Evolutionary conservation across 2,888 invertebrate genomes (phyloP).

Genomic region (Heliconius erato): DNA sequence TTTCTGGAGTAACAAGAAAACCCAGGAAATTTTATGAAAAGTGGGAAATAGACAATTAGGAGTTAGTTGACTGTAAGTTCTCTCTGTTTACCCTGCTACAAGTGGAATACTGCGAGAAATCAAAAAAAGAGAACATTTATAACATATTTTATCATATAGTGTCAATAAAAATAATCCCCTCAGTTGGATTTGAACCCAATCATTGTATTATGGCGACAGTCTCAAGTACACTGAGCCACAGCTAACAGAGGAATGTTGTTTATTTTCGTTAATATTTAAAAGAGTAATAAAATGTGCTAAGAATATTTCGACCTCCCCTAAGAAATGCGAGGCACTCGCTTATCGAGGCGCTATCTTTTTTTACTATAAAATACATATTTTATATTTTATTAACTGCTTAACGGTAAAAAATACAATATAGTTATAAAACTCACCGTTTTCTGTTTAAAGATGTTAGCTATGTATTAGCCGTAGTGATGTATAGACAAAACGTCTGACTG

Average conservation of each 20-base stretch:
- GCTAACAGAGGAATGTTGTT: neutral
- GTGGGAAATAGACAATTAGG: neutral
- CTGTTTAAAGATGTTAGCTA: no score
- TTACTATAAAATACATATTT: neutral
- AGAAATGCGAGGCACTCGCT: neutral
- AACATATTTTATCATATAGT: no score
- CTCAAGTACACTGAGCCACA: neutral
- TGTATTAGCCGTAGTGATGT: neutral
- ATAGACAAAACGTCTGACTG: neutral
- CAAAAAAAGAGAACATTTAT: neutral
- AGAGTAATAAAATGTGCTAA: constrained; percentile 3
- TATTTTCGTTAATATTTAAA: constrained; percentile 15
- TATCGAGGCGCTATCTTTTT: neutral
- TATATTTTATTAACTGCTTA: neutral
- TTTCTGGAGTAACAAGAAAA: no score
- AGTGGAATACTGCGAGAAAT: neutral
- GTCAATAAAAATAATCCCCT: neutral
- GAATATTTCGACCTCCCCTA: constrained; percentile 28
- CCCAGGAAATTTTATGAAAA: neutral
- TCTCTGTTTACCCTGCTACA: neutral
- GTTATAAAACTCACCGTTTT: no score
- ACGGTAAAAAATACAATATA: neutral
- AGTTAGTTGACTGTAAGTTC: no score
- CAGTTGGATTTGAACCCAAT: neutral
- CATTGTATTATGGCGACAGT: neutral